phyloP scores from a whole-genome alignment of 1,140 invertebrate genomes.

The Neuroterus valhalla region DNA sequence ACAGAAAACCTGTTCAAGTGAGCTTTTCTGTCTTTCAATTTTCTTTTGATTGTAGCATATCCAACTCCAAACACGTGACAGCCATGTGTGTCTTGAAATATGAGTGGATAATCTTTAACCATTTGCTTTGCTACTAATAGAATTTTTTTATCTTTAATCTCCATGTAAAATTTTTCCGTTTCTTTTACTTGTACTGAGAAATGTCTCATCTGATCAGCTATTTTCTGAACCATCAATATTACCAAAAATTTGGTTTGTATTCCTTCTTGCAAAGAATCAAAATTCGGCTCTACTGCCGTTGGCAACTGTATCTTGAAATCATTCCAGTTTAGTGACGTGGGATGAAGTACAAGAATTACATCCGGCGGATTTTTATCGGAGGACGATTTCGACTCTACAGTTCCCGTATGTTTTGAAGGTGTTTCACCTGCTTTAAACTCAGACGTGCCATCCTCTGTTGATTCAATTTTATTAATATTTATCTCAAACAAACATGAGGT shows the following conservation, averaged over 20 bases:
- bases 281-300: not conserved
- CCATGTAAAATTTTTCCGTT: not conserved
- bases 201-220: not conserved
- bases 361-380: too few species aligned
- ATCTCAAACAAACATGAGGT: too few species aligned
- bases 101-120: not conserved
- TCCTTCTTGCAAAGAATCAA: not conserved
- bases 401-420: too few species aligned
- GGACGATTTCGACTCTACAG: too few species aligned
- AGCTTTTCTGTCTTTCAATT: not conserved
- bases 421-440: too few species aligned
- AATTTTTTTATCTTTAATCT: not conserved
- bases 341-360: too few species aligned
- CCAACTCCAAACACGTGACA: not conserved
- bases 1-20: not conserved
- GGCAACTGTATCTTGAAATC: not conserved
- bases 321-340: not conserved
- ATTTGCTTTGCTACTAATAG: not conserved
- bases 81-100: not conserved
- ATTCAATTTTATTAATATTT: too few species aligned
- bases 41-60: not conserved
- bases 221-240: not conserved
- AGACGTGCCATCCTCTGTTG: too few species aligned
- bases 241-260: not conserved
- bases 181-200: not conserved